phyloP scores from a whole-genome alignment of 53 echinoderm and acorn worm genomes.

The Apostichopus leukothele region DNA sequence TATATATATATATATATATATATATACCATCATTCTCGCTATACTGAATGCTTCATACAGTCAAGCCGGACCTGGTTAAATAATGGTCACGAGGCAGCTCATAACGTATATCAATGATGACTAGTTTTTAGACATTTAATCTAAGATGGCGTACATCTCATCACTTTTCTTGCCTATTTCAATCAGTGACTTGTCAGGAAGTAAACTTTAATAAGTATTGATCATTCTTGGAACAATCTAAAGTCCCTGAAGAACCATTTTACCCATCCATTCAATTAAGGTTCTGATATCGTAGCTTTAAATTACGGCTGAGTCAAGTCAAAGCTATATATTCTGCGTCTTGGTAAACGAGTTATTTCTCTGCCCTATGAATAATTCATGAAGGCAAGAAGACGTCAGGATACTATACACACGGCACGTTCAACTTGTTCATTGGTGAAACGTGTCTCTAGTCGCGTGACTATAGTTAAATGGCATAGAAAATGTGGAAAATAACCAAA shows the following conservation, averaged over 20 bases:
- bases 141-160: neutral
- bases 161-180: slow-evolving; percentile 1
- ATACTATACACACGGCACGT: no score
- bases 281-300: slow-evolving; percentile 19
- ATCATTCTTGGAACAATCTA: slow-evolving; percentile 41
- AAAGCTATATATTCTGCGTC: neutral
- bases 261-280: slow-evolving; percentile 35
- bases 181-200: slow-evolving; percentile 37
- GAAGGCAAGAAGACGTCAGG: neutral
- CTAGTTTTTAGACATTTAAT: neutral
- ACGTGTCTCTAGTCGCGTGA: no score
- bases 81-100: neutral
- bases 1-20: no score
- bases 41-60: neutral
- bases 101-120: neutral
- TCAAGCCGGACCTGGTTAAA: neutral
- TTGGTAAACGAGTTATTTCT: neutral
- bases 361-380: slow-evolving; percentile 23
- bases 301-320: slow-evolving; percentile 16
- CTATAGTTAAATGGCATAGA: no score
- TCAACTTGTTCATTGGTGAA: no score
- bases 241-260: slow-evolving; percentile 34
- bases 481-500: no score
- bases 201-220: slow-evolving; percentile 26
- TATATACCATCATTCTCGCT: no score